These are phyloP conservation scores for Dasypus novemcinctus DNA, from an alignment of 2,113 vertebrate species.

Conservation along the genomic window DNA sequence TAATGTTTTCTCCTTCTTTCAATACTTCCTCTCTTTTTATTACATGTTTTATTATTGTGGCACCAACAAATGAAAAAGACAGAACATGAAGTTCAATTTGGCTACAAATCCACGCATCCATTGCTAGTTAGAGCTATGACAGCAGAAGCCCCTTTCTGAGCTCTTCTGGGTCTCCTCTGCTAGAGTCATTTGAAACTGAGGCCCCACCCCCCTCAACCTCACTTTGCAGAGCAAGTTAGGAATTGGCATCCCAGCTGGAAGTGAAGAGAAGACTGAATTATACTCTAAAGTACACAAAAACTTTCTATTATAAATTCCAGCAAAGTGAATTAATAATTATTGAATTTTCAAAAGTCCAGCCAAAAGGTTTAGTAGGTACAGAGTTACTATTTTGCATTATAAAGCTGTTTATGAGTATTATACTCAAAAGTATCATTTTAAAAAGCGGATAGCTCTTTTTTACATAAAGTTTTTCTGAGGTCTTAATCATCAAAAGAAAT, in stretches of 20 bases:
- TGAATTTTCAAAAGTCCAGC: not conserved
- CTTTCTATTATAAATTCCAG: constrained; percentile 14
- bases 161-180: not conserved
- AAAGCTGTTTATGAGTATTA: not conserved
- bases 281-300: not conserved
- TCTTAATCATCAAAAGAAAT: constrained; percentile 20
- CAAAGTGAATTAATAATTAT: not conserved
- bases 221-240: not conserved
- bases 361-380: not conserved
- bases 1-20: not conserved
- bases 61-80: not conserved
- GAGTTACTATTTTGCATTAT: not conserved
- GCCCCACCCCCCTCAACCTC: not conserved
- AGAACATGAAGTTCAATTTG: not conserved
- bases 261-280: not conserved
- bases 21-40: not conserved
- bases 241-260: not conserved
- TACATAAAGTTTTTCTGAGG: not conserved
- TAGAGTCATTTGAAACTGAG: not conserved
- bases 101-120: not conserved
- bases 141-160: not conserved
- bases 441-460: not conserved
- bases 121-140: not conserved
- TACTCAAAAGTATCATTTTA: not conserved
- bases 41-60: not conserved